phyloP scores from a whole-genome alignment of 2,113 vertebrate genomes.

The Malurus cyaneus region DNA sequence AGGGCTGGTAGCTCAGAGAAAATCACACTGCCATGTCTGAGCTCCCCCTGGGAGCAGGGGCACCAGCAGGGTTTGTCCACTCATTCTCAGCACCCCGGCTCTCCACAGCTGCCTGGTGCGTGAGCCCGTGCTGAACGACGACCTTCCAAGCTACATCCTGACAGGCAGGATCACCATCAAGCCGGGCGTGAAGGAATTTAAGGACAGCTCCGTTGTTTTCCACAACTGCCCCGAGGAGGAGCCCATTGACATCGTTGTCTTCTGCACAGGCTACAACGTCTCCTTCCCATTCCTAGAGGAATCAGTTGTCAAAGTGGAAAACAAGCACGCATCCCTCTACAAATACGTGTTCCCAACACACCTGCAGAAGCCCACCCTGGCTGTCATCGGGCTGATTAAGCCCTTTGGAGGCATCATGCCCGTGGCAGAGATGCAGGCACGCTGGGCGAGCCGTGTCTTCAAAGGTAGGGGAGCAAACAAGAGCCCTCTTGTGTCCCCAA shows the following conservation, averaged over 20 bases:
- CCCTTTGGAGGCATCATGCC: conserved; percentile 76
- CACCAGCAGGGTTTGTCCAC: fast-evolving
- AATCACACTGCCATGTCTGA: fast-evolving
- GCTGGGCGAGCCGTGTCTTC: conserved; percentile 83
- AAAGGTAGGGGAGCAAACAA: conserved; percentile 71
- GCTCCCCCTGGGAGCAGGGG: not conserved
- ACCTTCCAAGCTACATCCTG: conserved; percentile 84
- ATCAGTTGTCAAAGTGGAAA: conserved; percentile 69
- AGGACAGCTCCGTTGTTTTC: conserved; percentile 76
- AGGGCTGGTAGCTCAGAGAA: not conserved
- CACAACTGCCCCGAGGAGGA: conserved; percentile 76
- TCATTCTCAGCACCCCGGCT: not conserved
- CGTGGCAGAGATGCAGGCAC: conserved; percentile 80
- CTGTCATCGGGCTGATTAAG: conserved; percentile 79
- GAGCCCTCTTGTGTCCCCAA: not conserved
- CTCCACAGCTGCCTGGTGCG: conserved; percentile 54
- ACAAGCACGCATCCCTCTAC: conserved; percentile 77
- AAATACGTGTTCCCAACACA: conserved; percentile 82
- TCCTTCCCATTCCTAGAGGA: conserved; percentile 83
- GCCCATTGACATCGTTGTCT: conserved; percentile 79
- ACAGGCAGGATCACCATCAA: conserved; percentile 81
- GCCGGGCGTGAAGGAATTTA: conserved; percentile 76
- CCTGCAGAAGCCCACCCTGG: conserved; percentile 80
- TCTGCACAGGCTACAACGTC: conserved; percentile 84
- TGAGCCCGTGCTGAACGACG: conserved; percentile 74